Evolutionary conservation across 2,888 invertebrate species (phyloP).

Genomic region (Altica lythri): DNA sequence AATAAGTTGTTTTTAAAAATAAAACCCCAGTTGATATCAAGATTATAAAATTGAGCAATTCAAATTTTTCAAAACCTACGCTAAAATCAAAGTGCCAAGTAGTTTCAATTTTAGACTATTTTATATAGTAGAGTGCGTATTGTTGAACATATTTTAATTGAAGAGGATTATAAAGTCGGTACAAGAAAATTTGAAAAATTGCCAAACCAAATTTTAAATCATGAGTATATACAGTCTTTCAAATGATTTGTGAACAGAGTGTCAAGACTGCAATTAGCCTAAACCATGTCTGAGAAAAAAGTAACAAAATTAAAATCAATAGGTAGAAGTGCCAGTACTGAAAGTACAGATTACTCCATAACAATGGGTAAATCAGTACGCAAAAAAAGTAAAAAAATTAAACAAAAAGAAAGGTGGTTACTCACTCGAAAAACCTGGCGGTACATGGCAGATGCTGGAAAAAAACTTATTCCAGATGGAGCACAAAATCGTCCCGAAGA

Average conservation of each 20-base stretch:
- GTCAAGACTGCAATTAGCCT: conserved; percentile 22
- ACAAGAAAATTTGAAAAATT: conserved; percentile 28
- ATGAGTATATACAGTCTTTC: conserved; percentile 19
- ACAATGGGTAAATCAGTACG: conserved; percentile 64
- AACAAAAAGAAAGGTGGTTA: conserved; percentile 81
- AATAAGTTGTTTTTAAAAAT: not conserved
- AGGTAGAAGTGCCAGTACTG: conserved; percentile 57
- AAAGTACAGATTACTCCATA: conserved; percentile 56
- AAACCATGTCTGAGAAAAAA: conserved; percentile 46
- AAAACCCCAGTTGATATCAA: conserved; percentile 3
- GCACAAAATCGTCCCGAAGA: conserved; percentile 74
- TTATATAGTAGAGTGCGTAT: conserved; percentile 39
- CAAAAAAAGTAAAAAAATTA: conserved; percentile 56
- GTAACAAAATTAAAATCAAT: conserved; percentile 43
- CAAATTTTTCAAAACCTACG: conserved; percentile 40
- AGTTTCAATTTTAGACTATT: conserved; percentile 44
- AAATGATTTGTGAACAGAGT: conserved; percentile 32
- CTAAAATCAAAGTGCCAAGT: conserved; percentile 38
- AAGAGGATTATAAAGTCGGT: conserved; percentile 25
- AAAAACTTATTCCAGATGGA: conserved; percentile 83
- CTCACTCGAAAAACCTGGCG: conserved; percentile 88
- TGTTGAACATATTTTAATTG: conserved; percentile 39
- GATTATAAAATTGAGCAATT: conserved; percentile 32
- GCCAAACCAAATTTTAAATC: conserved; percentile 26
- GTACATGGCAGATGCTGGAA: conserved; percentile 90